Conservation (phyloP, 2,113 vertebrate species). For the Ciconia stormi region DNA sequence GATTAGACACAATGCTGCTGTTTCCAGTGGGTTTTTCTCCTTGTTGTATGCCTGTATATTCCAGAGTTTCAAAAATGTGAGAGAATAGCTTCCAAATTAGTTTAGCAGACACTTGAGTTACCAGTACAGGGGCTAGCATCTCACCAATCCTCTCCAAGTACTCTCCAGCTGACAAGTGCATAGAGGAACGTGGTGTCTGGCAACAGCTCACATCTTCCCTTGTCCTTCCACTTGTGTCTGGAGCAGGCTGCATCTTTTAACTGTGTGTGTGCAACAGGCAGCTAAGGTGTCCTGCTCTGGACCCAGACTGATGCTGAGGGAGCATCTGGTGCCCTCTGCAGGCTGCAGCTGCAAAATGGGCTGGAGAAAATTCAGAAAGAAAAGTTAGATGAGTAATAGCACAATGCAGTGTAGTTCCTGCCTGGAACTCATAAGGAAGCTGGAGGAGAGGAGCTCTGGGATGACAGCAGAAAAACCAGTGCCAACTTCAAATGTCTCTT, state of each 20-base stretch:
- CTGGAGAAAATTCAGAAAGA: neutral
- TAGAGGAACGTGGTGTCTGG: neutral
- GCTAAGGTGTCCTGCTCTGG: neutral
- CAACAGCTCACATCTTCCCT: neutral
- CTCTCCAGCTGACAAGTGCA: neutral
- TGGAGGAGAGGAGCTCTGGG: neutral
- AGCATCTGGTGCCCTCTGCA: slow-evolving; percentile 55
- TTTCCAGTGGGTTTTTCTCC: neutral
- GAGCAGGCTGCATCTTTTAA: neutral
- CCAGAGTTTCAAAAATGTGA: neutral
- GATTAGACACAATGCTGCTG: neutral
- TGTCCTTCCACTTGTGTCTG: neutral
- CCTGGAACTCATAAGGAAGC: neutral
- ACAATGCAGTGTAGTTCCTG: neutral
- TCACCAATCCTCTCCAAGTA: neutral
- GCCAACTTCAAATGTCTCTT: neutral
- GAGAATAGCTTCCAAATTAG: neutral
- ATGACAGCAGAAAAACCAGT: neutral
- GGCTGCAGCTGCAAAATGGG: neutral
- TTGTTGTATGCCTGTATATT: neutral
- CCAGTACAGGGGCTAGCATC: neutral
- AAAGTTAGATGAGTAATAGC: neutral
- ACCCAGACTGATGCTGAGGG: neutral
- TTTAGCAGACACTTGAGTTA: neutral
- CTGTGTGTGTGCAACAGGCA: neutral